These are phyloP conservation scores for Blastobasis lacticolella DNA, from an alignment of 2,888 invertebrate species.

Conservation along the genomic window DNA sequence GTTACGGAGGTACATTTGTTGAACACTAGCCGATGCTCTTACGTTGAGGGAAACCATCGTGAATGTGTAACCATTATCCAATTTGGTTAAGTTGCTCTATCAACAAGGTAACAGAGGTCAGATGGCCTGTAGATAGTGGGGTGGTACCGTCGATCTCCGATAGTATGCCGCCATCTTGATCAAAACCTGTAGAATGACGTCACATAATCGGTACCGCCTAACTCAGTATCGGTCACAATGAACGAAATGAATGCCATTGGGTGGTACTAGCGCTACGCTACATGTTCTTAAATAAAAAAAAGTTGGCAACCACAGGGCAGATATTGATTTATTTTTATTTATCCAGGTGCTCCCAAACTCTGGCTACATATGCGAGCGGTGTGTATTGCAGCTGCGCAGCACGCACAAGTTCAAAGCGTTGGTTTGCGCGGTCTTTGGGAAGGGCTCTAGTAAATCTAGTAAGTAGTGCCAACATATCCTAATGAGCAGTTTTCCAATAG, in stretches of 20 bases:
- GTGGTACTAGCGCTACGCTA: background rate
- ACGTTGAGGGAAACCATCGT: too few species aligned
- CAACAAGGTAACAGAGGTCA: too few species aligned
- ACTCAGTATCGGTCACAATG: background rate
- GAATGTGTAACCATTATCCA: too few species aligned
- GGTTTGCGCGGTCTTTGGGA: conserved; percentile 35
- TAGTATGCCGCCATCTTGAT: background rate
- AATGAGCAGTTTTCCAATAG: too few species aligned
- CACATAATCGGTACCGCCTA: background rate
- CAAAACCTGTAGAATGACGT: background rate
- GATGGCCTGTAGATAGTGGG: too few species aligned
- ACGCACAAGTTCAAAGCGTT: conserved; percentile 31
- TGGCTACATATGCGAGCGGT: conserved; percentile 39
- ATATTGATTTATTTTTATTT: background rate
- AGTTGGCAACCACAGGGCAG: background rate
- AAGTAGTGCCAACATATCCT: too few species aligned
- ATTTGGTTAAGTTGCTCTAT: too few species aligned
- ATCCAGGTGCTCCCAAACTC: conserved; percentile 29
- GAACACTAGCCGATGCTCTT: too few species aligned
- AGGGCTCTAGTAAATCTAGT: conserved; percentile 14
- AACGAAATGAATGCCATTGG: background rate
- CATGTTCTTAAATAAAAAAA: background rate
- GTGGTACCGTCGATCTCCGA: too few species aligned
- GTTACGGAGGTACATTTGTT: too few species aligned
- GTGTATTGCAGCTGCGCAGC: conserved; percentile 29